These are phyloP conservation scores for Micromussa lordhowensis DNA, from an alignment of 92 coral and sea anemone genomes.

Conservation along the genomic window DNA sequence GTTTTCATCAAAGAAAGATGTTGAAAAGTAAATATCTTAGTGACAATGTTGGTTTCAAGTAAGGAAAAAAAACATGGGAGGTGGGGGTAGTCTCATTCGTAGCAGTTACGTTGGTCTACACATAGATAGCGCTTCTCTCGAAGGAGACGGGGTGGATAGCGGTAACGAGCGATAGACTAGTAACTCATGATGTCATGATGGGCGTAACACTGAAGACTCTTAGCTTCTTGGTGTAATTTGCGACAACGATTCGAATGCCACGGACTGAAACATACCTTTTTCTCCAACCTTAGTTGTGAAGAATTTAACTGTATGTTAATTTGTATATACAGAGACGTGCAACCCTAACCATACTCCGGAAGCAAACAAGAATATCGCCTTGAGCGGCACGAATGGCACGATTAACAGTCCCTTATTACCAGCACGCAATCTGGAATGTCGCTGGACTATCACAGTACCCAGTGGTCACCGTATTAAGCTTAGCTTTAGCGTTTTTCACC, in stretches of 20 bases:
- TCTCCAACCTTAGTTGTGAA: not conserved
- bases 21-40: too few species aligned
- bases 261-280: not conserved
- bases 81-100: too few species aligned
- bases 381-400: conserved; percentile 30
- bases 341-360: not conserved
- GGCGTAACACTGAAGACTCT: not conserved
- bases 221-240: not conserved
- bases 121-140: too few species aligned
- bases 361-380: conserved; percentile 35
- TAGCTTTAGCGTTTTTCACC: conserved; percentile 25
- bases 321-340: conserved; percentile 19
- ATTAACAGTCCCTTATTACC: not conserved
- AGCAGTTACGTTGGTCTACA: too few species aligned
- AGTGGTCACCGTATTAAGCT: conserved; percentile 48
- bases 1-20: too few species aligned
- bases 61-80: too few species aligned
- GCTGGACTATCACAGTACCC: conserved; percentile 49
- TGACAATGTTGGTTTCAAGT: too few species aligned
- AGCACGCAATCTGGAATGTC: conserved; percentile 16
- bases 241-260: not conserved
- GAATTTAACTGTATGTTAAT: not conserved
- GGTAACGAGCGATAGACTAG: not conserved
- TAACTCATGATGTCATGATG: not conserved
- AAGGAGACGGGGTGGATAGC: not conserved